A percentile compares a stretch with the other conserved stretches of the same genome.
These are phyloP conservation scores for Camelus dromedarius DNA, from an alignment of 2,113 vertebrate genomes.

Conservation along the genomic window DNA sequence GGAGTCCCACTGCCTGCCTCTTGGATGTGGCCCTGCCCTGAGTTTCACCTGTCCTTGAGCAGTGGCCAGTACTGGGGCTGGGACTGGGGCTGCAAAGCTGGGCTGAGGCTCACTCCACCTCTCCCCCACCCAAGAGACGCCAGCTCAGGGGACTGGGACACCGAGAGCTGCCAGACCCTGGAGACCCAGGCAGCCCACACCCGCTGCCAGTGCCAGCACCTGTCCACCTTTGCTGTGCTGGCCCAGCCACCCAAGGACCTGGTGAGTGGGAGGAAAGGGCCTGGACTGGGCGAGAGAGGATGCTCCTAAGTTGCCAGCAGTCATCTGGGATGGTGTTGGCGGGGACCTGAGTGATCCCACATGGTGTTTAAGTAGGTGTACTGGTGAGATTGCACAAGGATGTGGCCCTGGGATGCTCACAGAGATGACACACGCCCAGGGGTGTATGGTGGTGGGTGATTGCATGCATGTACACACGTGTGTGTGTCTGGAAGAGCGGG, in stretches of 20 bases:
- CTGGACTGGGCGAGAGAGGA: neutral
- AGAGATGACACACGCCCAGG: neutral
- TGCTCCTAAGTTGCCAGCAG: neutral
- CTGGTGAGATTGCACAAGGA: neutral
- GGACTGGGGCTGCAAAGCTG: neutral
- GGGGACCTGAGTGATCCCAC: neutral
- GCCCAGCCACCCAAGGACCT: slow-evolving; percentile 97
- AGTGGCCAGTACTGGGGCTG: neutral
- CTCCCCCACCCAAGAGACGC: slow-evolving; percentile 91
- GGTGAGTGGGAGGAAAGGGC: slow-evolving; percentile 87
- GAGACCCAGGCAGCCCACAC: slow-evolving; percentile 94
- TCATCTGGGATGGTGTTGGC: neutral
- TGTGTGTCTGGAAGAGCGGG: neutral
- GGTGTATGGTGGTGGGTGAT: neutral
- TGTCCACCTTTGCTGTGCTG: slow-evolving; percentile 96
- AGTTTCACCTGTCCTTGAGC: neutral
- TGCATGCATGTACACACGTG: neutral
- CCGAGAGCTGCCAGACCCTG: slow-evolving; percentile 97
- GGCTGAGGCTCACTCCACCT: slow-evolving; percentile 55
- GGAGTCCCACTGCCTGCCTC: neutral
- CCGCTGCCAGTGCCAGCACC: slow-evolving; percentile 98
- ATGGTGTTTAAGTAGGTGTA: neutral
- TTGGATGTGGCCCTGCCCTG: neutral
- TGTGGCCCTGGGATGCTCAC: neutral
- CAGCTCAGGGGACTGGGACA: slow-evolving; percentile 97